These are phyloP conservation scores for Carassius carassius DNA, from an alignment of 2,113 vertebrate genomes.

Conservation along the genomic window DNA sequence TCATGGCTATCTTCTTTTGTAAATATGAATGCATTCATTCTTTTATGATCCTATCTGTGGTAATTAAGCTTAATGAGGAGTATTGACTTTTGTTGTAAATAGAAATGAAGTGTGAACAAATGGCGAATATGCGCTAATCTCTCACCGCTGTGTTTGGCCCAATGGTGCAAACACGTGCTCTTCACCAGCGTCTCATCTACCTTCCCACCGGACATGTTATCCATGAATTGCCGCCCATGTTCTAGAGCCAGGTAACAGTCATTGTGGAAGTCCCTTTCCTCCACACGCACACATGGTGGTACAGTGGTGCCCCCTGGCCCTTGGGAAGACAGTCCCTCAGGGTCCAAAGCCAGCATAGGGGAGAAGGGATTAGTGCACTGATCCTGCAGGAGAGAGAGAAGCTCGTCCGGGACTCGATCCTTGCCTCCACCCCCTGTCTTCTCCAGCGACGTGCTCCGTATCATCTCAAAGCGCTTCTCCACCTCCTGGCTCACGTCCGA, in stretches of 20 bases:
- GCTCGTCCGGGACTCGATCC: slow-evolving; percentile 88
- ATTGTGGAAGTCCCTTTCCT: slow-evolving; percentile 91
- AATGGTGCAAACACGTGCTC: slow-evolving; percentile 93
- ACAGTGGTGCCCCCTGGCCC: slow-evolving; percentile 68
- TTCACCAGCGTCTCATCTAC: slow-evolving; percentile 95
- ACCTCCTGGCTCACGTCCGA: slow-evolving; percentile 90
- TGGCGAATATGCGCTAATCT: background rate
- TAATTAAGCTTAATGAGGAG: background rate
- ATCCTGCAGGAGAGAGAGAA: slow-evolving; percentile 93
- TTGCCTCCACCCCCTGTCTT: slow-evolving; percentile 78
- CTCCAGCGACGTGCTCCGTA: slow-evolving; percentile 82
- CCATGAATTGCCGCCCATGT: slow-evolving; percentile 97
- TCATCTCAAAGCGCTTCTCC: slow-evolving; percentile 92
- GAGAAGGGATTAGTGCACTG: slow-evolving; percentile 97
- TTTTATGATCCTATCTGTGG: background rate
- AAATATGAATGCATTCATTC: no score
- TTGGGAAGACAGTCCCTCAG: slow-evolving; percentile 69
- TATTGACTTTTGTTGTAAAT: background rate
- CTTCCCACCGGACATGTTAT: slow-evolving; percentile 98
- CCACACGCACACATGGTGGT: slow-evolving; percentile 83
- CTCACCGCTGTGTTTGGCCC: slow-evolving; percentile 93
- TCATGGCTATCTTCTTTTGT: background rate
- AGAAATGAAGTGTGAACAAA: background rate
- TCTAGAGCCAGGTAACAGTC: slow-evolving; percentile 97
- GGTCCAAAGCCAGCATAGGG: slow-evolving; percentile 84